Base-by-base conservation (phyloP, 2,113 vertebrate genomes). In the Ammodytes marinus region DNA sequence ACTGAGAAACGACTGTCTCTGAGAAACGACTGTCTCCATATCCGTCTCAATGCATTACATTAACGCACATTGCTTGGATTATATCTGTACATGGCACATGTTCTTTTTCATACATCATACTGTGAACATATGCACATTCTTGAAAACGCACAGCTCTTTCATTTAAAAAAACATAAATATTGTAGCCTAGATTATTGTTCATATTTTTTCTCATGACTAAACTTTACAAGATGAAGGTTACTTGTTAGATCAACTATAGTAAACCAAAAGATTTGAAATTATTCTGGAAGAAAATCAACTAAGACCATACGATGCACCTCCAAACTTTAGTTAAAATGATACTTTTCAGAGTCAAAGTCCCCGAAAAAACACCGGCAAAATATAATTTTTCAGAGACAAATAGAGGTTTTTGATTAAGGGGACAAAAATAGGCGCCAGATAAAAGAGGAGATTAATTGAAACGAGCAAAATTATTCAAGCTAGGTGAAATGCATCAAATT, bases 401-500 rank as follows among this genome's bases (percentile, higher is more conserved):
- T 46, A 60, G 52, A 68, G 60, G 70, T 37, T 74, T 70, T 52
- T 49, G 55, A 53, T 45, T 17, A 49, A 53, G 35, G 27, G 39
- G 58, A 77, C 80, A 77, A 83, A 84, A 82, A 79, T 50, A 71
- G 69, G 81, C 45, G 69, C 40, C 60, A 76, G 73, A 60, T 5
- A 61, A 71, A 70, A 70, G 76, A 73, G 46, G 63, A 81, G 86
- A 82, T 80, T 79, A 84, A 91, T 78, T 79, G 77, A 84, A 77
- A 43, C 4, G 6, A 61, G 75, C 70, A 67, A 82, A 87, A 88
- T 88, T 73, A 89, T 90, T 77, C 81, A 83, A 80, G 61, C 75
- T 81, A 92, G 91, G 89, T 89, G 79, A 92, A 87, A 92, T 84
- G 89, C 79, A 88, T 89, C 84, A 91, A 90, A 92, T 85, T 89